These are phyloP conservation scores for Netelia inedita DNA, from an alignment of 2,888 invertebrate genomes.

Conservation along the genomic window DNA sequence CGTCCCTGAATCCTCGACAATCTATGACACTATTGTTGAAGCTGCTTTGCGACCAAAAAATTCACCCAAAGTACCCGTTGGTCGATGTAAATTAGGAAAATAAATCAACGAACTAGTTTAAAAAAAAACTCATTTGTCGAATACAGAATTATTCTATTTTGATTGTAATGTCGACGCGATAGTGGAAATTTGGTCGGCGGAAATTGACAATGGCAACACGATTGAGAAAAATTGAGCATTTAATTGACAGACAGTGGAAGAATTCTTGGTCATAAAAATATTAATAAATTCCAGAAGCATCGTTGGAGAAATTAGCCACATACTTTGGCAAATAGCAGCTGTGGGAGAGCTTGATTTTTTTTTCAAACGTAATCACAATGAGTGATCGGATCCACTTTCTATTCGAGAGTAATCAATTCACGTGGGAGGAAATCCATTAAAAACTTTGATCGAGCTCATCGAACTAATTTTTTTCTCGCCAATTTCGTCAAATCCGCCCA, in stretches of 20 bases:
- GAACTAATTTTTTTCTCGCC: neutral
- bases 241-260: too few relatives aligned
- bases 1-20: conserved; percentile 25
- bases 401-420: neutral
- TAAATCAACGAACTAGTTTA: neutral
- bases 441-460: neutral
- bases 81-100: neutral
- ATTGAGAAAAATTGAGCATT: too few relatives aligned
- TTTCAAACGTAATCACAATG: neutral
- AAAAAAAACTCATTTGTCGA: too few relatives aligned
- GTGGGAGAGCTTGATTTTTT: neutral
- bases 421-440: conserved; percentile 10
- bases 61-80: conserved; percentile 1
- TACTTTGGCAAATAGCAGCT: too few relatives aligned
- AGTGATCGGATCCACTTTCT: neutral
- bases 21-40: conserved; percentile 35
- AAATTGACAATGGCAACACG: too few relatives aligned
- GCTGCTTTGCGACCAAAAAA: conserved; percentile 21
- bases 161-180: too few relatives aligned
- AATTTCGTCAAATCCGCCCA: neutral
- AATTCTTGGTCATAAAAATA: too few relatives aligned
- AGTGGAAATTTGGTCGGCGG: too few relatives aligned
- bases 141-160: too few relatives aligned
- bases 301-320: too few relatives aligned
- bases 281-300: too few relatives aligned